Conservation (phyloP, 2,888 invertebrate species). For the Trissonchulus latispiculum region DNA sequence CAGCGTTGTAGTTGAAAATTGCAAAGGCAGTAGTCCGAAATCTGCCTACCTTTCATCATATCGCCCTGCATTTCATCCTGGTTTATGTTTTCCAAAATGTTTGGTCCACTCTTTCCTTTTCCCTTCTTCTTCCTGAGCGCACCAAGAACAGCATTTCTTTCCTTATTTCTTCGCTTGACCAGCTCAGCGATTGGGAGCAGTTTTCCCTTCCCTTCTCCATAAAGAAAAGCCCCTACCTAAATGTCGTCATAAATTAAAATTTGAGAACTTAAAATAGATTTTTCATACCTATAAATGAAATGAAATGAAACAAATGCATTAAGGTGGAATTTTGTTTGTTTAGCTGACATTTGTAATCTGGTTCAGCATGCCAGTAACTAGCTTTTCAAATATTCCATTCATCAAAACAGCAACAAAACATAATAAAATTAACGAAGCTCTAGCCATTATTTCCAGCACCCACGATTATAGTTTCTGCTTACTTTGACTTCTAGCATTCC, state of each 20-base stretch:
- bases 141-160: constrained; percentile 51
- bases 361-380: too few species aligned
- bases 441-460: too few species aligned
- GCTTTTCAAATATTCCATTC: too few species aligned
- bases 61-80: constrained; percentile 36
- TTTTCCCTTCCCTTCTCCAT: constrained; percentile 81
- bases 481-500: constrained; percentile 24
- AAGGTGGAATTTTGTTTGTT: too few species aligned
- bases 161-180: constrained; percentile 73
- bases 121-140: constrained; percentile 40
- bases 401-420: too few species aligned
- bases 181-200: constrained; percentile 79
- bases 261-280: background rate
- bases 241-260: constrained; percentile 27
- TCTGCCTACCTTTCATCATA: constrained; percentile 33
- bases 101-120: constrained; percentile 38
- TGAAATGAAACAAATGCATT: too few species aligned
- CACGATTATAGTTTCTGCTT: too few species aligned
- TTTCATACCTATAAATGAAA: too few species aligned
- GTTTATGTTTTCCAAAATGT: constrained; percentile 40
- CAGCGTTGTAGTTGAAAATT: too few species aligned
- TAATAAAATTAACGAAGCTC: too few species aligned
- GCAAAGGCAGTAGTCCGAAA: too few species aligned
- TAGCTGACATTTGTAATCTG: too few species aligned
- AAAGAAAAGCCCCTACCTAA: constrained; percentile 74